Percentiles rank a stretch among this genome's conserved stretches.
Evolutionary conservation across 2,113 vertebrate species (phyloP).

Genomic region (Tragelaphus buxtoni): DNA sequence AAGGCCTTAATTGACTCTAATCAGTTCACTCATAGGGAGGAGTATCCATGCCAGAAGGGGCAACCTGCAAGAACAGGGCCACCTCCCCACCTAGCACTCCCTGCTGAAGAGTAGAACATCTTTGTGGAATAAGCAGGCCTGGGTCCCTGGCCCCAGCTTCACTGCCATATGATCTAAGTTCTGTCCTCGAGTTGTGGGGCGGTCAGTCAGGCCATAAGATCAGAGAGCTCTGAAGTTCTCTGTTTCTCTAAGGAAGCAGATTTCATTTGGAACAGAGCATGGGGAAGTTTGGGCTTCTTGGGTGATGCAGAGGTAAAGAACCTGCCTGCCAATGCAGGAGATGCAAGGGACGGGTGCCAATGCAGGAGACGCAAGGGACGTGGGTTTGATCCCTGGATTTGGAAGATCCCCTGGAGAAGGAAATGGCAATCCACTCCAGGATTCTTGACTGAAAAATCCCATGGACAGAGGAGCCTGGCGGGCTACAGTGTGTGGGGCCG

Average conservation of each 20-base stretch:
- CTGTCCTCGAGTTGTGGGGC: not conserved
- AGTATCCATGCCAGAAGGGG: not conserved
- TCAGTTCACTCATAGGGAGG: not conserved
- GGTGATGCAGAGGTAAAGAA: not conserved
- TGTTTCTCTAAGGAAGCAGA: not conserved
- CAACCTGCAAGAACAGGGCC: not conserved
- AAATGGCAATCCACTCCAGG: not conserved
- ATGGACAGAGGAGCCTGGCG: not conserved
- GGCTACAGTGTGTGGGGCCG: not conserved
- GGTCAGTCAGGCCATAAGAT: not conserved
- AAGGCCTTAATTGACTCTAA: not conserved
- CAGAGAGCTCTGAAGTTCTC: not conserved
- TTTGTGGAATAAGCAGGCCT: not conserved
- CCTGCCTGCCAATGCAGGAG: not conserved
- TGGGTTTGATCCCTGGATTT: not conserved
- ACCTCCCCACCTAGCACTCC: not conserved
- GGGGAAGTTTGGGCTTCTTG: not conserved
- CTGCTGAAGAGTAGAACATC: not conserved
- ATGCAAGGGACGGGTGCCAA: not conserved
- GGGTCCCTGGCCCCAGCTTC: not conserved
- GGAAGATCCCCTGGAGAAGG: not conserved
- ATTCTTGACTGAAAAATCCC: not conserved
- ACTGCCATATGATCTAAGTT: not conserved
- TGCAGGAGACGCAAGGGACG: not conserved
- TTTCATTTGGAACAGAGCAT: not conserved